phyloP scores from a whole-genome alignment of 2,888 invertebrate genomes.

The Agonopterix arenella region DNA sequence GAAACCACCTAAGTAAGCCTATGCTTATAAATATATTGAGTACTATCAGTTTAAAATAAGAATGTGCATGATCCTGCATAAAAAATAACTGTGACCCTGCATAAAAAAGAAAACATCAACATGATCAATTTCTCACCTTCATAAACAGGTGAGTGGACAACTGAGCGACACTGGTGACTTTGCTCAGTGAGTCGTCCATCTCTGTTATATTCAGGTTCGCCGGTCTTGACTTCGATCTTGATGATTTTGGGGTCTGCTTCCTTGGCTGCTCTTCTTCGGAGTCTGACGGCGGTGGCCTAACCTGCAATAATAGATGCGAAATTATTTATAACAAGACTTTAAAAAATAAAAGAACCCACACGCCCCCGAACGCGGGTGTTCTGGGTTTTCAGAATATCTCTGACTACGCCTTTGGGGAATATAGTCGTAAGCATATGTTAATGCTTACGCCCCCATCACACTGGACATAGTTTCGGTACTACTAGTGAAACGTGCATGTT shows the following conservation, averaged over 20 bases:
- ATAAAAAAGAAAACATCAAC: neutral
- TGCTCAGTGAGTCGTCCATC: slow-evolving; percentile 41
- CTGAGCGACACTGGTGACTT: slow-evolving; percentile 57
- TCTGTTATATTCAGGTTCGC: slow-evolving; percentile 31
- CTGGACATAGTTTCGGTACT: too few relatives aligned
- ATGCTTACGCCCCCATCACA: too few relatives aligned
- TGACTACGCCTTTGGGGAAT: too few relatives aligned
- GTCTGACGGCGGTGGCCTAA: slow-evolving; percentile 59
- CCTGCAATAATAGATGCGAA: slow-evolving; percentile 21
- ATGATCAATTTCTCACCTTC: slow-evolving; percentile 38
- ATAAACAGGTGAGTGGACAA: slow-evolving; percentile 58
- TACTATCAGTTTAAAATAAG: too few relatives aligned
- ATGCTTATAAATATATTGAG: too few relatives aligned
- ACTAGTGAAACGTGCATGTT: too few relatives aligned
- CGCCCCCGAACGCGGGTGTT: too few relatives aligned
- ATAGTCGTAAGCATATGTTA: too few relatives aligned
- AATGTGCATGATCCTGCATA: neutral
- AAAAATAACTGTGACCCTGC: neutral
- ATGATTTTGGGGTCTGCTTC: slow-evolving; percentile 11
- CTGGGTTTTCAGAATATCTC: too few relatives aligned
- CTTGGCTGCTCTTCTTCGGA: slow-evolving; percentile 48
- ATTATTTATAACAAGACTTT: too few relatives aligned
- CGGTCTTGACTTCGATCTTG: slow-evolving; percentile 30
- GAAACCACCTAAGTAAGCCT: too few relatives aligned
- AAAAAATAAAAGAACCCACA: too few relatives aligned